Conservation (phyloP, 2,797 vertebrate genomes). For the Bradypodion ventrale region DNA sequence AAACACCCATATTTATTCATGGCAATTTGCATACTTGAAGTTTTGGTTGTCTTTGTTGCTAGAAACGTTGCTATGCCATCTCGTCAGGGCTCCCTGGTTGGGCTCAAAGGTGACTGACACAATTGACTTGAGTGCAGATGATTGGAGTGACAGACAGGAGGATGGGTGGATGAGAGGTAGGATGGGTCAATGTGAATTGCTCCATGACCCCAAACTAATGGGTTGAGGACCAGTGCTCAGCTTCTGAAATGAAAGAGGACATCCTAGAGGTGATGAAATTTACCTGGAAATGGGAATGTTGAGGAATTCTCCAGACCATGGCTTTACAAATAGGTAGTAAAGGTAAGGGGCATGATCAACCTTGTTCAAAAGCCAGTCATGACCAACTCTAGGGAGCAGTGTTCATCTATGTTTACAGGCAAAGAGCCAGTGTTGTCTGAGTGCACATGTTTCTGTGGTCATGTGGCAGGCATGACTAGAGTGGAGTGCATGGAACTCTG, state of each 20-base stretch:
- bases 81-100: constrained; percentile 28
- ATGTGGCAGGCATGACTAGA: too few relatives aligned
- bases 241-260: neutral
- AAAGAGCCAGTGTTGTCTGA: too few relatives aligned
- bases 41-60: constrained; percentile 35
- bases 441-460: too few relatives aligned
- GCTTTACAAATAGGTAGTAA: neutral
- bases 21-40: constrained; percentile 33
- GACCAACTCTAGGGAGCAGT: too few relatives aligned
- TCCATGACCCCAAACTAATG: constrained; percentile 2
- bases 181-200: neutral
- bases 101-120: constrained; percentile 39
- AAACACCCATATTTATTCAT: too few relatives aligned
- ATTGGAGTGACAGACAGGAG: neutral
- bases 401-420: too few relatives aligned
- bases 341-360: too few relatives aligned
- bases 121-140: constrained; percentile 10
- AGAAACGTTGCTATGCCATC: constrained; percentile 46
- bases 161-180: neutral
- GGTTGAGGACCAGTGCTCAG: neutral
- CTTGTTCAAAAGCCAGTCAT: too few relatives aligned
- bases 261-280: neutral
- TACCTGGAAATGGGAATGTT: neutral
- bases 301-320: neutral
- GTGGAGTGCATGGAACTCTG: too few relatives aligned